Conservation (phyloP, 2,888 invertebrate species). For the Thera britannica region DNA sequence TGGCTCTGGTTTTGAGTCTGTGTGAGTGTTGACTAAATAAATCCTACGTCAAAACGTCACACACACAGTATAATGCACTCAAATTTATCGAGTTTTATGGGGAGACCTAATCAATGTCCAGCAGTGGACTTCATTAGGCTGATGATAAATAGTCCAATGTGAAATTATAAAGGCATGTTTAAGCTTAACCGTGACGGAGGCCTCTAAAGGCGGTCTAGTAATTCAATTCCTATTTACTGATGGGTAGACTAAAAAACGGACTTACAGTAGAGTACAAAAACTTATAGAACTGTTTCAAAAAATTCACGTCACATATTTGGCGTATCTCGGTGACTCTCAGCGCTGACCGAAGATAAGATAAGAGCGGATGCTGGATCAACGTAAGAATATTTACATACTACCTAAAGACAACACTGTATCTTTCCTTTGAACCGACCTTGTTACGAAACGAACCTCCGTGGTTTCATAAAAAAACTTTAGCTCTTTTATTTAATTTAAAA, state of each 20-base stretch:
- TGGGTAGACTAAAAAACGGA: not conserved
- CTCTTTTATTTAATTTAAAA: not conserved
- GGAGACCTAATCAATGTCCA: no score
- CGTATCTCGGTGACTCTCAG: slow-evolving; percentile 69
- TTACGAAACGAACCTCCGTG: slow-evolving; percentile 6
- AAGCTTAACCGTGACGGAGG: not conserved
- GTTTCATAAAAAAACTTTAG: slow-evolving; percentile 1
- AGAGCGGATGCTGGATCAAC: slow-evolving; percentile 72
- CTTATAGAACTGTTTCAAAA: slow-evolving; percentile 52
- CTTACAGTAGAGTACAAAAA: not conserved
- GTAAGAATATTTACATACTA: slow-evolving; percentile 42
- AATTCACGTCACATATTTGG: slow-evolving; percentile 33
- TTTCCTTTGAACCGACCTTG: slow-evolving; percentile 45
- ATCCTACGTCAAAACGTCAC: no score
- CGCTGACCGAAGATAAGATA: slow-evolving; percentile 83
- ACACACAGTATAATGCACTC: no score
- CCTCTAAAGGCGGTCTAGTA: not conserved
- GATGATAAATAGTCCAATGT: no score
- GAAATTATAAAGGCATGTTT: no score
- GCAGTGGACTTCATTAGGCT: no score
- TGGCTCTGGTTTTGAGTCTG: no score
- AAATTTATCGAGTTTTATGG: no score
- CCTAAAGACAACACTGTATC: slow-evolving; percentile 54
- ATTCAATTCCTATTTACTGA: not conserved
- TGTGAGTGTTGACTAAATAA: no score